Evolutionary conservation across 2,888 invertebrate species (phyloP), one percentile per base, ranked within the genome.

Genomic region (Crossocerus cetratus): DNA sequence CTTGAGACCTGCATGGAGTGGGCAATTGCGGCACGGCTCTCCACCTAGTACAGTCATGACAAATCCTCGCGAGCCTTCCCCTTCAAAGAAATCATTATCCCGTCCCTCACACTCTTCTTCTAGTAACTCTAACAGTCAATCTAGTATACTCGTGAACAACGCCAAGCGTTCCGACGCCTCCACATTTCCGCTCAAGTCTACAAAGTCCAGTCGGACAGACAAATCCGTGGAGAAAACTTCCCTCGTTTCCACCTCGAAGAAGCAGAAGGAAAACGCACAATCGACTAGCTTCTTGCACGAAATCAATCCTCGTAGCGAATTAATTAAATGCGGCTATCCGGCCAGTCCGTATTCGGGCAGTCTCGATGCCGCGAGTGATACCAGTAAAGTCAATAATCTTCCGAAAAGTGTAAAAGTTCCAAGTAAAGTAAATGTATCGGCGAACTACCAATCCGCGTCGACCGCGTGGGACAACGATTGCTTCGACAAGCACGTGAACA

Each of bases 1-100:
- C 90, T 92, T 92, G 84, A 87, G 88, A 84, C 83, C 87, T 83
- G 88, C 87, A 86, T 89, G 88, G 89, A 88, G 85, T 86, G 88
- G 89, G 84, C 88, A 88, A 80, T 84, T 86, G 81, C 86, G 89
- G 82, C 87, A 88, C 85, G 87, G 87, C 76, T 86, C 88, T 81
- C 86, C 83, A 80, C 87, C 86, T 81, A 82, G 82, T 83, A 80
- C 84, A 76, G 74, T 83, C 81, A 80, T 85, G 69, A 77, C 80
- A 77, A 81, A 81, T 60, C 73, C 79, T 66, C 74, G 43, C 69
- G 77, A 83, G 49, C 77, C 67, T 74, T 74, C 76, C 72, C 79
- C 72, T 44, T 70, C 67, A 66, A 79, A 79, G 53, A 23, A 68
- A 44, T 14, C 49, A 49, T 69, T 56, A 11, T 62, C 68, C 66